phyloP scores from a whole-genome alignment of 2,888 invertebrate species.

The Calameuta pallipes region DNA sequence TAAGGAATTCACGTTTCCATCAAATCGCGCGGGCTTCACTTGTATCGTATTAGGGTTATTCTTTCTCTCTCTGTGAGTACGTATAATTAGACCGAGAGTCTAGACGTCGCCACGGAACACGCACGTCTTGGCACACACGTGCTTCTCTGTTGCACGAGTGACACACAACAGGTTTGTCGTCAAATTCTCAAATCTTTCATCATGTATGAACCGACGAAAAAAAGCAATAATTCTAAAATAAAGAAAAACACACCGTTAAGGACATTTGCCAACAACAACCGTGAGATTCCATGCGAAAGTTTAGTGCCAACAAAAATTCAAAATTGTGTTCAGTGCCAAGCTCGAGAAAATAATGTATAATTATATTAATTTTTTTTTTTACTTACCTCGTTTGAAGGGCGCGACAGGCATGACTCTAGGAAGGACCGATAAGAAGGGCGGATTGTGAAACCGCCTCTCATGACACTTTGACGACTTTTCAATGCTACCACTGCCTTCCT shows the following conservation, averaged over 20 bases:
- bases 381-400: slow-evolving; percentile 64
- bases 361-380: slow-evolving; percentile 10
- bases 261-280: neutral
- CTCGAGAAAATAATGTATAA: neutral
- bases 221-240: neutral
- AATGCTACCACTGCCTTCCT: slow-evolving; percentile 49
- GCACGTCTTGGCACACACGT: slow-evolving; percentile 21
- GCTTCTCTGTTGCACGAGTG: slow-evolving; percentile 12
- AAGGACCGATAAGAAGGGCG: slow-evolving; percentile 65
- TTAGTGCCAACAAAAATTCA: neutral
- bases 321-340: neutral
- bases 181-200: neutral
- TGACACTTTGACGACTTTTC: slow-evolving; percentile 63
- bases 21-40: neutral
- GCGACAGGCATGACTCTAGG: slow-evolving; percentile 66
- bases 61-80: neutral
- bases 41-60: neutral
- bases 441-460: slow-evolving; percentile 66
- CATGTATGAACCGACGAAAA: neutral
- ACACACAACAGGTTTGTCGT: slow-evolving; percentile 11
- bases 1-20: neutral
- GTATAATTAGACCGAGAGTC: slow-evolving; percentile 19
- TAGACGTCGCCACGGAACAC: slow-evolving; percentile 8
- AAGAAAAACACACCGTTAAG: neutral
- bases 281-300: neutral